Evolutionary conservation across 2,113 vertebrate genomes (phyloP).

Genomic region (Acrocephalus kingi): DNA sequence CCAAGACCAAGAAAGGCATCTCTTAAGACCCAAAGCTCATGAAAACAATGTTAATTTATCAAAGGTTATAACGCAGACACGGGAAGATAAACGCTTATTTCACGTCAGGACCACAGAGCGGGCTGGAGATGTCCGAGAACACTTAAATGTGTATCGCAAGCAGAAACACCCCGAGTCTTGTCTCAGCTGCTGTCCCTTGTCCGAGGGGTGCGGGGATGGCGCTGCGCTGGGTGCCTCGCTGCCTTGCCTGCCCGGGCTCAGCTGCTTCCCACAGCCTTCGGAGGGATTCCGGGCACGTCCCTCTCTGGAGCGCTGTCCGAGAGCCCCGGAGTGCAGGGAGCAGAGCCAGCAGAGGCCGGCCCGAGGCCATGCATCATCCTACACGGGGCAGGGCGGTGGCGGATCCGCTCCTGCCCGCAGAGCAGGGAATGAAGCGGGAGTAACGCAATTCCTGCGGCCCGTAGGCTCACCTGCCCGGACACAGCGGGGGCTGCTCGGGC

Average conservation of each 20-base stretch:
- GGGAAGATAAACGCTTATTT: not conserved
- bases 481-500: not conserved
- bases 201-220: accelerated
- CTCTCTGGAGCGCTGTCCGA: accelerated
- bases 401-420: not conserved
- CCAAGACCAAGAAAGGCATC: not conserved
- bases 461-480: not conserved
- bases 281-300: accelerated
- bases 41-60: not conserved
- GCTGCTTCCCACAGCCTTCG: accelerated
- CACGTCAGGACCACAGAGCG: accelerated
- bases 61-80: not conserved
- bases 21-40: not conserved
- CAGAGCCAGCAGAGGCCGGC: not conserved
- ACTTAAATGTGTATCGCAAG: accelerated
- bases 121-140: not conserved
- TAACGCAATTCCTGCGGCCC: not conserved
- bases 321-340: not conserved
- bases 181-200: too few species aligned
- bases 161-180: accelerated
- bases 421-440: accelerated
- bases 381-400: accelerated
- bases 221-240: accelerated
- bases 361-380: accelerated
- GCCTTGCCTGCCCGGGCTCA: not conserved